A percentile compares a stretch with the other conserved stretches of the same genome.
phyloP scores from a whole-genome alignment of 2,797 vertebrate genomes.

The Benthosema pterotum region DNA sequence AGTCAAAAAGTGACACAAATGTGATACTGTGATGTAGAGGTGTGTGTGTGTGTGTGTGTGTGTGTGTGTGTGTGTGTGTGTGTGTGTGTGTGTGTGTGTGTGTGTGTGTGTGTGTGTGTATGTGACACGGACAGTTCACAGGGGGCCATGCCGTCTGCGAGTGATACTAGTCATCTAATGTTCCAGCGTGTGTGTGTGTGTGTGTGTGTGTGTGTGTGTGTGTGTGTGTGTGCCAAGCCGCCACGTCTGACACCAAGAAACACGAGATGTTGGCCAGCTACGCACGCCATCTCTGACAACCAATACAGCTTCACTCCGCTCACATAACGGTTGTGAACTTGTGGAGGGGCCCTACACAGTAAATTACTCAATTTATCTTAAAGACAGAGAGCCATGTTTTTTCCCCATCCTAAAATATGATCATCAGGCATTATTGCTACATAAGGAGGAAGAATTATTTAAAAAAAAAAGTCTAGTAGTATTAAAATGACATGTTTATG shows the following conservation, averaged over 20 bases:
- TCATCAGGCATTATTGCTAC: no score
- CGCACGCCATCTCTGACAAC: background rate
- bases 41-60: slow-evolving; percentile 4
- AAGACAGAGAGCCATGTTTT: no score
- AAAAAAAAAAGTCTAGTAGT: no score
- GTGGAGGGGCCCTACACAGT: background rate
- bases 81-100: background rate
- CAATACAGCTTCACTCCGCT: slow-evolving; percentile 13
- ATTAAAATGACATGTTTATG: no score
- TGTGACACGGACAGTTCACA: no score
- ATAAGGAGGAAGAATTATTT: no score
- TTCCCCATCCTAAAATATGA: no score
- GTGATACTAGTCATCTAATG: slow-evolving; percentile 51
- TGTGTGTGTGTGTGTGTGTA: background rate
- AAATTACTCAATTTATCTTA: no score
- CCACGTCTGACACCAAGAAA: slow-evolving; percentile 18
- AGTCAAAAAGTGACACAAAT: no score
- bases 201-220: slow-evolving; percentile 13
- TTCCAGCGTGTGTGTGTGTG: slow-evolving; percentile 31
- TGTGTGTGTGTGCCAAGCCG: slow-evolving; percentile 9
- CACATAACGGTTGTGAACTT: slow-evolving; percentile 17
- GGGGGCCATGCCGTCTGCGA: slow-evolving; percentile 3
- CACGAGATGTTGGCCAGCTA: background rate
- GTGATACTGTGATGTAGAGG: background rate
- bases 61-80: background rate